A percentile compares a stretch with the other conserved stretches of the same genome.
These are phyloP conservation scores for Tribolium freemani DNA, from an alignment of 2,888 invertebrate genomes.

Conservation along the genomic window DNA sequence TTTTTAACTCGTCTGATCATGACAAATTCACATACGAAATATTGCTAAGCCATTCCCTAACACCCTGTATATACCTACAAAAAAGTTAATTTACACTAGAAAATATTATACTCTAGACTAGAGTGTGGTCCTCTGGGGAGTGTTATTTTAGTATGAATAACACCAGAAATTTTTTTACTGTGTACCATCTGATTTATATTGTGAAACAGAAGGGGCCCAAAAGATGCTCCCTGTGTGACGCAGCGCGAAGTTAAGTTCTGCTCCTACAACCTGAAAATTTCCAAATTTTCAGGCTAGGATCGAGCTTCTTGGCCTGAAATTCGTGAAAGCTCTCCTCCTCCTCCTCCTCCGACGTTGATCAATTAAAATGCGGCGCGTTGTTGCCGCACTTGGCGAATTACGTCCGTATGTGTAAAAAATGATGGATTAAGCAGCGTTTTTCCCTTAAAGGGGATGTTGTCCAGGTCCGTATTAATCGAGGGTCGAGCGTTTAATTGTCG, in stretches of 20 bases:
- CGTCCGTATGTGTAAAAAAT: constrained; percentile 18
- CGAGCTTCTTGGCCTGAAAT: neutral
- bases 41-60: no score
- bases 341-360: constrained; percentile 15
- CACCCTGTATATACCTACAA: no score
- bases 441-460: constrained; percentile 27
- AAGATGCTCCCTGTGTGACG: neutral
- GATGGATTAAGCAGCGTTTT: constrained; percentile 24
- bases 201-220: neutral
- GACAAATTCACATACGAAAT: no score
- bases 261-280: no score
- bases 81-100: no score
- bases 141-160: no score
- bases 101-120: no score
- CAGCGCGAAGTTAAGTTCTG: neutral
- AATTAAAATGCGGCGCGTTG: constrained; percentile 35
- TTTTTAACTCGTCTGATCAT: no score
- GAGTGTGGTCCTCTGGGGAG: no score
- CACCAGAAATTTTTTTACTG: no score
- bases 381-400: constrained; percentile 24
- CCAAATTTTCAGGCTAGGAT: no score
- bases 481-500: constrained; percentile 56
- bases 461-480: constrained; percentile 31
- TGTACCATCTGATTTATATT: no score
- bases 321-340: neutral